Evolutionary conservation across 2,888 invertebrate genomes (phyloP).

Genomic region (Calliopum simillimum): DNA sequence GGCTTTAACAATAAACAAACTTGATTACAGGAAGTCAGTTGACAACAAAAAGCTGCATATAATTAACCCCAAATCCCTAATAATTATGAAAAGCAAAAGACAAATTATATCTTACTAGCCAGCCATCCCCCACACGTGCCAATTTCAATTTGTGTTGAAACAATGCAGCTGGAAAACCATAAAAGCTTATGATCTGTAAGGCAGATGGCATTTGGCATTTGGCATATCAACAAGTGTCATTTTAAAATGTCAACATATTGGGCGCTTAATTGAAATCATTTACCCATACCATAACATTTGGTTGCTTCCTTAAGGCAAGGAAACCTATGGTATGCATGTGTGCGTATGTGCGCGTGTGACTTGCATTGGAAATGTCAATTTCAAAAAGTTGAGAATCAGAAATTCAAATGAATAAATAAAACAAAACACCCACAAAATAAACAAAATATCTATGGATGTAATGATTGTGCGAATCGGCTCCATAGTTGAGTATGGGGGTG

Average conservation of each 20-base stretch:
- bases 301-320: neutral
- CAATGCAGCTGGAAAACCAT: too few relatives aligned
- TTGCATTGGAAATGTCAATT: conserved; percentile 15
- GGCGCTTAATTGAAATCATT: neutral
- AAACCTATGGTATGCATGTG: neutral
- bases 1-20: too few relatives aligned
- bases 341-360: conserved; percentile 14
- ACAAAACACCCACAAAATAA: conserved; percentile 16
- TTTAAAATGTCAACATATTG: conserved; percentile 23
- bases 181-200: too few relatives aligned
- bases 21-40: too few relatives aligned
- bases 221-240: conserved; percentile 9
- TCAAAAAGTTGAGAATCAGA: conserved; percentile 10
- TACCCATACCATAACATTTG: neutral
- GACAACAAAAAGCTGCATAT: too few relatives aligned
- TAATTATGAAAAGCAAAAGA: too few relatives aligned
- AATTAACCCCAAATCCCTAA: too few relatives aligned
- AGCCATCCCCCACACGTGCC: too few relatives aligned
- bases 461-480: neutral
- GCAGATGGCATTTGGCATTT: neutral
- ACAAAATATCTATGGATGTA: conserved; percentile 6
- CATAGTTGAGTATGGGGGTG: neutral
- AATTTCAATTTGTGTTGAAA: too few relatives aligned
- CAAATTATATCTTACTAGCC: too few relatives aligned
- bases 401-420: conserved; percentile 34